Evolutionary conservation across 1,140 invertebrate genomes (phyloP).

Genomic region (Nomia melanderi): DNA sequence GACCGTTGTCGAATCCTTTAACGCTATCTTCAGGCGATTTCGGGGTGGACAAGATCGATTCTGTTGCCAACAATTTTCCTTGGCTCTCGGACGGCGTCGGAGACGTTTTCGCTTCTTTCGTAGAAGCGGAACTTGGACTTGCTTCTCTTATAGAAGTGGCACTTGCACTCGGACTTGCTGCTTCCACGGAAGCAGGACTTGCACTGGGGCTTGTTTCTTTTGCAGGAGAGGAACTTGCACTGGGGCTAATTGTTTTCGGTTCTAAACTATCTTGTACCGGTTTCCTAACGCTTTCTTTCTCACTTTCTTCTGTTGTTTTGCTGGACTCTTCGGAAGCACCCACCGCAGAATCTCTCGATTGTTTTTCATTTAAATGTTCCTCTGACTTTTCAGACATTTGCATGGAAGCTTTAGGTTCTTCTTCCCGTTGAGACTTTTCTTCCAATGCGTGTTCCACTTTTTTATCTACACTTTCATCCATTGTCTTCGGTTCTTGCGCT

Average conservation of each 20-base stretch:
- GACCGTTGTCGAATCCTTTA: constrained; percentile 72
- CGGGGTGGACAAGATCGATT: constrained; percentile 27
- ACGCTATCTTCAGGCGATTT: constrained; percentile 57
- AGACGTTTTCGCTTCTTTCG: background rate
- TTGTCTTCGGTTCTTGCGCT: background rate
- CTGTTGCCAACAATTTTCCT: constrained; percentile 24
- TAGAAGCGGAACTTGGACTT: background rate
- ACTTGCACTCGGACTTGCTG: background rate
- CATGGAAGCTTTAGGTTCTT: background rate
- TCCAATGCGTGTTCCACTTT: background rate
- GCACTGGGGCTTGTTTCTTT: background rate
- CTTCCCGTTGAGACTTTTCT: background rate
- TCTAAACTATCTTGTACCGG: background rate
- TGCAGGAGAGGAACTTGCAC: background rate
- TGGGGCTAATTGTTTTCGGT: background rate
- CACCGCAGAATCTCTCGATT: background rate
- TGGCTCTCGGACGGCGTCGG: background rate
- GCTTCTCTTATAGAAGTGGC: too few species aligned
- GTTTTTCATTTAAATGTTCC: background rate
- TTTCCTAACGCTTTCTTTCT: background rate
- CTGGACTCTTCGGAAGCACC: background rate
- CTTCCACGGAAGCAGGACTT: background rate
- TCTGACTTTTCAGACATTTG: constrained; percentile 7
- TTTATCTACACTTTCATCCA: background rate
- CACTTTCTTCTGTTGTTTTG: background rate